phyloP scores from a whole-genome alignment of 2,888 invertebrate species.

The Caenorhabditis sp. region DNA sequence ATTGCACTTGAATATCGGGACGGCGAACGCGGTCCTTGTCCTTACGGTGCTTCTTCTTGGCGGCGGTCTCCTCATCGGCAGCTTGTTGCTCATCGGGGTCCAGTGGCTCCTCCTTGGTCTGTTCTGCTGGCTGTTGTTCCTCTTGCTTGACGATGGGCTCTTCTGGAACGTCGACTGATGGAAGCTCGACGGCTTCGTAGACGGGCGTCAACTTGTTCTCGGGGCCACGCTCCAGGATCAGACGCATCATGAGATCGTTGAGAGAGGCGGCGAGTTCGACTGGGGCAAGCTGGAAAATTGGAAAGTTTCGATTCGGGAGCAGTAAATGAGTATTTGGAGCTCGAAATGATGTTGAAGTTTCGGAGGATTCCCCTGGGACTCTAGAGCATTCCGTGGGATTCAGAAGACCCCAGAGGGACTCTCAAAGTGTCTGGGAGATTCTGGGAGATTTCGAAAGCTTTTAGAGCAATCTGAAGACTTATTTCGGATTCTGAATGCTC shows the following conservation, averaged over 20 bases:
- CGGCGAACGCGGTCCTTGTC: slow-evolving; percentile 16
- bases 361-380: no score
- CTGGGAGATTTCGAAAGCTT: no score
- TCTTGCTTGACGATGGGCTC: background rate
- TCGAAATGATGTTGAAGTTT: no score
- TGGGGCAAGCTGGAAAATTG: slow-evolving; percentile 47
- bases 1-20: background rate
- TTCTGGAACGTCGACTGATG: background rate
- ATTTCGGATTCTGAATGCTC: no score
- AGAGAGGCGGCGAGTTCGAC: slow-evolving; percentile 64
- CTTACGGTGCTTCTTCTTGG: background rate
- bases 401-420: no score
- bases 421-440: no score
- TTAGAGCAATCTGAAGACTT: no score
- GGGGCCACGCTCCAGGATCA: slow-evolving; percentile 46
- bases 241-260: slow-evolving; percentile 61
- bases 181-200: slow-evolving; percentile 53
- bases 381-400: no score
- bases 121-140: background rate
- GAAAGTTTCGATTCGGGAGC: no score
- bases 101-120: slow-evolving; percentile 1
- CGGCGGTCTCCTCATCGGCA: background rate
- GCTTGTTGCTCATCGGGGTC: background rate
- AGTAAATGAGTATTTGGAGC: no score
- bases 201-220: slow-evolving; percentile 47